Base-by-base conservation (phyloP, 2,113 vertebrate genomes). In the Xenus cinereus region DNA sequence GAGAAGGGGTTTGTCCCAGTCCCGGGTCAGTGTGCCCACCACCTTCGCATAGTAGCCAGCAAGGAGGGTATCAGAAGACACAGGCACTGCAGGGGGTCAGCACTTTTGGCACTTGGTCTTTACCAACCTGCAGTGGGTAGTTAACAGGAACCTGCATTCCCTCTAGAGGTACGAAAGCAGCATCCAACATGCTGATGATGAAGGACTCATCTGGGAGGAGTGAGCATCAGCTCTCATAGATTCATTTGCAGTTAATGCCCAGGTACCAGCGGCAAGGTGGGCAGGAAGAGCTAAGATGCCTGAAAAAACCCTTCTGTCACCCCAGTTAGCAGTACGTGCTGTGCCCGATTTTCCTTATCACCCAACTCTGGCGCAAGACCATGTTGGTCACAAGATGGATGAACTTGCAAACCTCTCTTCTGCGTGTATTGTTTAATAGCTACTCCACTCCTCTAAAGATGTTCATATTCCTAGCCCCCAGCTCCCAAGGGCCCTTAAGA, bases 101-200 rank as follows among this genome's bases (percentile, higher is more conserved):
- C 4, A n/a, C 14, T 79, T 89, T 21, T 8, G 20, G 17, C 17
- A 46, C 33, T 30, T 48, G 11, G 10, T 45, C 13, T 81, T 66
- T 62, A 35, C 14, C 48, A 84, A 0, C 9, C 6, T 68, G 14
- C 41, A 53, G 21, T 6, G 3, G 9, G 15, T 20, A 39, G 6
- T 53, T 66, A 71, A 4, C 12, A 63, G 32, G 14, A 20, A 82
- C 15, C 20, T 77, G 43, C 19, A 45, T 35, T 53, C n/a, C 37
- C 14, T 63, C 10, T 26, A 53, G 22, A 41, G 59, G 7, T 56
- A 21, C 11, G 33, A 69, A 50, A 53, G 7, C 62, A 86, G 17
- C 39, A 54, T 22, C 3, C 0, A 3, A 9, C 2, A 5, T 21
- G 26, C 35, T 39, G 14, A 21, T 67, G n/a, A 15, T 4, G 4